Percentiles rank a stretch among this genome's conserved stretches.
Conservation (phyloP, 2,888 invertebrate species). For the Pseudanteris insignis region DNA sequence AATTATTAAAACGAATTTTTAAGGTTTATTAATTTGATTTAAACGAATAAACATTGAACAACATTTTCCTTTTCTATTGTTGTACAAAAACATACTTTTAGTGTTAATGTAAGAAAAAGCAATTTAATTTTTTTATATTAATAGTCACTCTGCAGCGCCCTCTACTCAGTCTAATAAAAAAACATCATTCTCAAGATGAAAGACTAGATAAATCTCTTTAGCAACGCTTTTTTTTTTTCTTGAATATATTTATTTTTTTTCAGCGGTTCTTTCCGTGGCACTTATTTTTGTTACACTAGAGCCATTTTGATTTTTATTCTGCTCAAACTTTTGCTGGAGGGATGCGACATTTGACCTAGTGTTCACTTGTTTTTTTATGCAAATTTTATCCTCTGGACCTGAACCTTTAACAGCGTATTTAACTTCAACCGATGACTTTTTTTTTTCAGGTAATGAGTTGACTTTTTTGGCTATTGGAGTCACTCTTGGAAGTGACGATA, state of each 20-base stretch:
- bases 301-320: conserved; percentile 51
- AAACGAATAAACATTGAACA: too few species aligned
- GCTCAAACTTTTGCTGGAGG: conserved; percentile 82
- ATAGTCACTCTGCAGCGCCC: too few species aligned
- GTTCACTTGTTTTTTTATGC: conserved; percentile 64
- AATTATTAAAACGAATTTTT: too few species aligned
- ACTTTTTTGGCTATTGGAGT: conserved; percentile 67
- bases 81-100: too few species aligned
- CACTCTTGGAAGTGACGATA: conserved; percentile 63
- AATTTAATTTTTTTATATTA: too few species aligned
- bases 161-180: neutral
- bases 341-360: conserved; percentile 78
- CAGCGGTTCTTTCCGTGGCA: conserved; percentile 48
- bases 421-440: conserved; percentile 53
- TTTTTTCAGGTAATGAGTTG: conserved; percentile 61
- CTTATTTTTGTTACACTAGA: conserved; percentile 37
- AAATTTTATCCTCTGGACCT: conserved; percentile 47
- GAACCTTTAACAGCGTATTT: conserved; percentile 48
- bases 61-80: too few species aligned
- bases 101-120: too few species aligned
- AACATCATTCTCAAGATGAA: too few species aligned
- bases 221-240: too few species aligned
- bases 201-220: too few species aligned
- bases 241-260: conserved; percentile 26
- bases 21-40: too few species aligned